These are phyloP conservation scores for Meteorus sp. DNA, from an alignment of 1,140 invertebrate genomes.

Conservation along the genomic window DNA sequence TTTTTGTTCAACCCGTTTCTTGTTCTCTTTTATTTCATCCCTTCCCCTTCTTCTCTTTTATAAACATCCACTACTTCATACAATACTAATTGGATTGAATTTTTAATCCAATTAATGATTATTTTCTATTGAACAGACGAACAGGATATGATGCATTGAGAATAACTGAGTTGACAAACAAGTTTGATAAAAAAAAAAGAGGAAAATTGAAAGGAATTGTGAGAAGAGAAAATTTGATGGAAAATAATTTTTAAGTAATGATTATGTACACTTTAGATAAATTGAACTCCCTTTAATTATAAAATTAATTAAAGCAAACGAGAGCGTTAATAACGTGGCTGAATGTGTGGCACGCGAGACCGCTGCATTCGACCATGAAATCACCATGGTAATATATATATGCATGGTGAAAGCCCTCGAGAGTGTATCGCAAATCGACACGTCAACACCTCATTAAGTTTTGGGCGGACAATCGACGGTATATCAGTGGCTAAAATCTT, in stretches of 20 bases:
- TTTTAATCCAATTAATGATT: too few relatives aligned
- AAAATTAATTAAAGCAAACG: slow-evolving; percentile 26
- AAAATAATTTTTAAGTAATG: too few relatives aligned
- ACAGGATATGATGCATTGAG: too few relatives aligned
- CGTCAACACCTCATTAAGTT: slow-evolving; percentile 24
- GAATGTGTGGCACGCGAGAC: slow-evolving; percentile 23
- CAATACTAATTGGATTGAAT: too few relatives aligned
- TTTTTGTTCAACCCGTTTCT: neutral
- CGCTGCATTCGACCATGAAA: slow-evolving; percentile 7
- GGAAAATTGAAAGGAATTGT: too few relatives aligned
- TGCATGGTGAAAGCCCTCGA: too few relatives aligned
- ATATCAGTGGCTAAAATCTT: slow-evolving; percentile 23
- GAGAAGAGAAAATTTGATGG: too few relatives aligned
- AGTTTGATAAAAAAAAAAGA: too few relatives aligned
- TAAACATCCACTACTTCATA: too few relatives aligned
- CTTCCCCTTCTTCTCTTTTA: slow-evolving; percentile 9
- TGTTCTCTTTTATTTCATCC: neutral
- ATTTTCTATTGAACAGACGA: too few relatives aligned
- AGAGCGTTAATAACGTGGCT: neutral
- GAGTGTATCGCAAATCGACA: slow-evolving; percentile 7
- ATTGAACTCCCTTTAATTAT: slow-evolving; percentile 20
- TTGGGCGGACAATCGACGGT: neutral
- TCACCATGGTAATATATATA: slow-evolving; percentile 8
- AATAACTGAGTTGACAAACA: too few relatives aligned
- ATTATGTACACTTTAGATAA: neutral